Base-by-base conservation (phyloP, 2,888 invertebrate species). In the Cylindroiulus punctatus region DNA sequence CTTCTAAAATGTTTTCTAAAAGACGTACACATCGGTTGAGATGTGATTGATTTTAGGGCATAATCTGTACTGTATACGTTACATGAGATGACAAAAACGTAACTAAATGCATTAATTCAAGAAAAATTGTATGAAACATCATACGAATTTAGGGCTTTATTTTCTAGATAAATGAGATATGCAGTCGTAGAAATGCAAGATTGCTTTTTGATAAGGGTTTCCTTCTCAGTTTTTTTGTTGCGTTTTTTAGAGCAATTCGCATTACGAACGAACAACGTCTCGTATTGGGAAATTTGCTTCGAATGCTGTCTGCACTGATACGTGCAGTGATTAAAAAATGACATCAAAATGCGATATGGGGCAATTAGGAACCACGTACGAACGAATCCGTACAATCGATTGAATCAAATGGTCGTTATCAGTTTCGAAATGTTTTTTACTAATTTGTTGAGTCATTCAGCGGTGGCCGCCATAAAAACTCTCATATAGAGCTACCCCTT, bases 351-450 rank as follows among this genome's bases (percentile, higher is more conserved):
- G 17, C 52, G 52, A 57, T n/a, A 57, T 5, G 52, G n/a, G n/a
- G 52, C 52, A 57, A 57, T 57, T 57, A 57, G 52, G 52, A n/a
- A 57, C 17, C 52, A n/a, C 52, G n/a, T 3, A n/a, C n/a, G 52
- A 57, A 57, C 52, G 52, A 57, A 57, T 57, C n/a, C n/a, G 3
- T n/a, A 17, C 52, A 57, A 57, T 57, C 52, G 52, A 57, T 57
- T 19, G 52, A 57, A 57, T 57, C n/a, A 57, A 57, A 57, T 57
- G 17, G 5, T 57, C 52, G 52, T 57, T 57, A 57, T 57, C 52
- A n/a, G 52, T 57, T 57, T 2, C 19, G n/a, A 57, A n/a, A 57
- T 57, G 5, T 57, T 57, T 19, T 57, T 19, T n/a, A 1, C 19
- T 57, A 57, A 57, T 57, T 52, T 57, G 52, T 57, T 17, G 52